Evolutionary conservation across 2,113 vertebrate genomes (phyloP), one percentile per base, ranked within the genome.

Genomic region (Centropus unirufus): DNA sequence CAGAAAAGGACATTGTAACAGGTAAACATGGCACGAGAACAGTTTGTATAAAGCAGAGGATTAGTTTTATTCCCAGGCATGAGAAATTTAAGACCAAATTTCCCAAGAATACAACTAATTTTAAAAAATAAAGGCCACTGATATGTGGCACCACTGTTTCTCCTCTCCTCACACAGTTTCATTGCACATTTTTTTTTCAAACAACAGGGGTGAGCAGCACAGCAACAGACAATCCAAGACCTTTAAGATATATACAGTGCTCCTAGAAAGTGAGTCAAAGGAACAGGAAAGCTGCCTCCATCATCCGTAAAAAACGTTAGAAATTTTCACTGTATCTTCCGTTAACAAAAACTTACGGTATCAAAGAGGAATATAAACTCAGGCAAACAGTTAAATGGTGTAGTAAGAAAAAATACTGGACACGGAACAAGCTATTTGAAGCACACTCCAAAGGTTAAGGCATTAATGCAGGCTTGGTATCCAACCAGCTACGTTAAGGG

Each of bases 21-120:
- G 72, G 89, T 91, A 92, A 81, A 81, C 61, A 94, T 6, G 57
- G 89, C 13, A 80, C 76, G 3, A 85, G 57, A 91, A 82, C 76
- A 52, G 93, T 95, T 91, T 83, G 76, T 52, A 95, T 97, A 90
- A 95, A 96, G 96, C 79, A 97, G 91, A 97, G 91, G 96, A 97
- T 96, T 83, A 84, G 90, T 96, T 97, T 98, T 98, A 98, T 98
- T 98, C 91, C 82, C 79, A 96, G 73, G 93, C 77, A 92, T 9
- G 54, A 96, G 93, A 97, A 96, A 95, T 93, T 92, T 67, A 86
- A 89, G 90, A 58, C 62, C 85, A 92, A 96, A 95, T 75, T 95
- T 96, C 89, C 89, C 91, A 66, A 94, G 87, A 95, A 94, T 17
- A 96, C 30, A 93, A 91, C 59, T 89, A 14, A 73, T 49, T 96